Evolutionary conservation across 1,140 invertebrate species (phyloP), one percentile per base, ranked within the genome.

Genomic region (Chironomus tepperi): DNA sequence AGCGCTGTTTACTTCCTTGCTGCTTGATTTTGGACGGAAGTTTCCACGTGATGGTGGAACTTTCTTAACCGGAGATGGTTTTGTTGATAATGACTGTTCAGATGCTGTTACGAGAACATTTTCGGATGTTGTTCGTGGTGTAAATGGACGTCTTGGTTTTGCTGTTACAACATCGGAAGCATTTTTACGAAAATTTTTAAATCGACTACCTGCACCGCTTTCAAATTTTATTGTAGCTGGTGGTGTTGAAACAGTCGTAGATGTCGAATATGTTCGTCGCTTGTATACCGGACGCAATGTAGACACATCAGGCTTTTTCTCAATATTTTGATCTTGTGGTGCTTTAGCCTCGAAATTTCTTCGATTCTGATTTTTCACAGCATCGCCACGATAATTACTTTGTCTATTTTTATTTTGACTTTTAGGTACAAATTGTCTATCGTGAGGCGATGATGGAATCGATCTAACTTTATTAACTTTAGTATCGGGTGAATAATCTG

Each of bases 391-490:
- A 34, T 34, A 34, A 34, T 34, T 34, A 34, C 24, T 34, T 1
- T 34, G 1, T 34, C 5, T 34, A 34, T 57, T n/a, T 57, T 57
- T n/a, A 57, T 57, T 10, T 57, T 57, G 10, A 57, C 65, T 18
- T 70, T 16, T 19, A 10, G 65, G 65, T 16, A 57, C 47, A n/a
- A n/a, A 19, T 70, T 70, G 65, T 18, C n/a, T 70, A 1, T 70
- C 65, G 18, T 7, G 65, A 15, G 65, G 16, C 12, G 65, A 70
- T 19, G 65, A 18, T 9, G 9, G 65, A 70, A 70, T 70, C n/a
- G 65, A 70, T 70, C 65, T 70, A 8, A 21, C 65, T 70, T 70
- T 70, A 70, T 70, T 70, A 21, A 19, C 19, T 18, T 70, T 70
- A 21, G 19, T 10, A 8, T 70, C 65, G 7, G 18, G 65, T 19